Evolutionary conservation across 2,113 vertebrate species (phyloP).

Genomic region (Lepisosteus osseus): DNA sequence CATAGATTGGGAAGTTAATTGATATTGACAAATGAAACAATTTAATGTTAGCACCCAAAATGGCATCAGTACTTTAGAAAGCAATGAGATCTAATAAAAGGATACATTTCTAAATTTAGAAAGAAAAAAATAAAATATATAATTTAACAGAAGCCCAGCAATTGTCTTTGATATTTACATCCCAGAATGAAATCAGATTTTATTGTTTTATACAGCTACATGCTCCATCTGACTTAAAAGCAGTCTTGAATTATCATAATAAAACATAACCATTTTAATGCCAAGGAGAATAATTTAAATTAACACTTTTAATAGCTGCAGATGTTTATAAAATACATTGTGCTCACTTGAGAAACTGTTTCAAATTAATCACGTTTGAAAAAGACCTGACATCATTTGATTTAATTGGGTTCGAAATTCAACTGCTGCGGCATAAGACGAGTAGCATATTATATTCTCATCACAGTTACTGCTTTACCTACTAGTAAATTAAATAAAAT

Average conservation of each 20-base stretch:
- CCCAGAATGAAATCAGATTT: too few species aligned
- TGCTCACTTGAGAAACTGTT: background rate
- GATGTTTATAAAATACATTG: slow-evolving; percentile 6
- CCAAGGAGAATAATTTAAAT: slow-evolving; percentile 7
- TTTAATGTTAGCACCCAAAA: too few species aligned
- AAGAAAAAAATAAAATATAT: background rate
- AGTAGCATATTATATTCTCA: slow-evolving; percentile 3
- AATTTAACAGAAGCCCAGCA: slow-evolving; percentile 1
- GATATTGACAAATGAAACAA: too few species aligned
- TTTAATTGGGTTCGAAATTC: slow-evolving; percentile 6
- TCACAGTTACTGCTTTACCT: background rate
- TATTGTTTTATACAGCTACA: background rate
- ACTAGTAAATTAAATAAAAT: slow-evolving; percentile 7
- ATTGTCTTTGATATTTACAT: background rate
- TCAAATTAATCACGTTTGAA: background rate
- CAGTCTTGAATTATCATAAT: background rate
- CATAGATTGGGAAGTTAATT: too few species aligned
- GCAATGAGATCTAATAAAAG: too few species aligned
- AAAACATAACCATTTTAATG: slow-evolving; percentile 4
- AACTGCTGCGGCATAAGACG: slow-evolving; percentile 13
- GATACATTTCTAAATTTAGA: background rate
- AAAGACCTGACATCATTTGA: slow-evolving; percentile 3
- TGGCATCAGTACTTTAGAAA: too few species aligned
- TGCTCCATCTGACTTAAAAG: background rate
- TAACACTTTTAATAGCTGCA: slow-evolving; percentile 6